Evolutionary conservation across 1,140 invertebrate species (phyloP), one percentile per base, ranked within the genome.

Genomic region (Bombus confusus): DNA sequence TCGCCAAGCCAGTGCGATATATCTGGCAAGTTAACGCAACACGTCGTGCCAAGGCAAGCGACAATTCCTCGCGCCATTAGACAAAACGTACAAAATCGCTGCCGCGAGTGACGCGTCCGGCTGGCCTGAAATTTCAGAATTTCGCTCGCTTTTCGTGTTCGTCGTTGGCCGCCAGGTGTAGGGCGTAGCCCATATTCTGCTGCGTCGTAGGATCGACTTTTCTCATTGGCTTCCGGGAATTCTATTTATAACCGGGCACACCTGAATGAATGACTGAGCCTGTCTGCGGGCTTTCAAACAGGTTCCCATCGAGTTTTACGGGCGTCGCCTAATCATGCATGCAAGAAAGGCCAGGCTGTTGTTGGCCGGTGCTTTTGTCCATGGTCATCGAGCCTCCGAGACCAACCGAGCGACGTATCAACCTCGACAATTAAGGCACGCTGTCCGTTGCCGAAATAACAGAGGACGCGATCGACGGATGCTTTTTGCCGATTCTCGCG

Each of bases 221-320:
- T 68, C 66, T 25, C 18, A 68, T 37, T 37, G 66, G 66, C 66
- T 37, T 68, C 66, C 66, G 66, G 34, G 66, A 68, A 68, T 37
- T 68, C 66, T 68, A 68, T 68, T 37, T 68, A 68, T 68, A 68
- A 34, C 9, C 34, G 1, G 41, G 47, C 81, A 91, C 88, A 91
- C 88, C 90, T 92, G 92, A 90, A 93, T 92, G 92, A 94, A 94
- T 88, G 89, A 88, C 88, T 90, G 83, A 64, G 69, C 59, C 15
- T 25, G 89, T 86, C 90, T 87, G 83, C 89, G 87, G 90, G 88
- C 88, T 92, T 86, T 83, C 89, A 92, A 94, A 94, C 94, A 94
- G 94, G 93, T 94, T 94, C 88, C 82, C 80, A 68, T 80, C 82
- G 80, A 75, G 87, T 92, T 92, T 91, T 90, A 90, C 90, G 73